phyloP scores from a whole-genome alignment of 2,888 invertebrate species.

The Peribatodes rhomboidaria region DNA sequence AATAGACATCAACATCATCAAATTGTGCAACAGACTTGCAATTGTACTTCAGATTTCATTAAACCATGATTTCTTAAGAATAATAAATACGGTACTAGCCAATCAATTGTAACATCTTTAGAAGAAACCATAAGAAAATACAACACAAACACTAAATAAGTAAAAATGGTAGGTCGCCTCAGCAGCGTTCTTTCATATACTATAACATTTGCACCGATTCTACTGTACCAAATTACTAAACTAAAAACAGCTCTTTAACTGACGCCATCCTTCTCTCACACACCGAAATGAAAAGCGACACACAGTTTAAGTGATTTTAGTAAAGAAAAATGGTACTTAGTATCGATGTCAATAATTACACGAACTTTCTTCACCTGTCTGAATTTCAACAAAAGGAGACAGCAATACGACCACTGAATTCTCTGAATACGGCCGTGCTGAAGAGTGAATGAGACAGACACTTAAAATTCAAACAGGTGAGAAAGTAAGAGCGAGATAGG shows the following conservation, averaged over 20 bases:
- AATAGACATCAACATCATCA: background rate
- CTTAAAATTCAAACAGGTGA: background rate
- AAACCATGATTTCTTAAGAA: conserved; percentile 20
- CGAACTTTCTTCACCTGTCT: background rate
- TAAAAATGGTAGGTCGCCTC: conserved; percentile 30
- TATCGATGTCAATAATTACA: background rate
- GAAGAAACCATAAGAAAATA: conserved; percentile 21
- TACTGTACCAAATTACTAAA: background rate
- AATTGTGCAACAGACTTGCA: background rate
- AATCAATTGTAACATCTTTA: conserved; percentile 1
- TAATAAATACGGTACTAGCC: conserved; percentile 20
- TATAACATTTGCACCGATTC: background rate
- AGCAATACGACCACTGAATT: background rate
- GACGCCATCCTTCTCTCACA: background rate
- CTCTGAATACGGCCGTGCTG: too few species aligned
- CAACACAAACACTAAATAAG: conserved; percentile 22
- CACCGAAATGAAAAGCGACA: background rate
- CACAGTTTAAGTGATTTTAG: background rate
- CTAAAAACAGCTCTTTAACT: background rate
- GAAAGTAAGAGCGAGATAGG: background rate
- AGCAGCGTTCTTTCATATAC: conserved; percentile 5
- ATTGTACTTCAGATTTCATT: conserved; percentile 19
- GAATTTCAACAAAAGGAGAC: background rate
- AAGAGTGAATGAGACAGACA: background rate
- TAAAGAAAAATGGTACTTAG: background rate